phyloP scores from a whole-genome alignment of 2,113 vertebrate species.

The Rallus limicola region DNA sequence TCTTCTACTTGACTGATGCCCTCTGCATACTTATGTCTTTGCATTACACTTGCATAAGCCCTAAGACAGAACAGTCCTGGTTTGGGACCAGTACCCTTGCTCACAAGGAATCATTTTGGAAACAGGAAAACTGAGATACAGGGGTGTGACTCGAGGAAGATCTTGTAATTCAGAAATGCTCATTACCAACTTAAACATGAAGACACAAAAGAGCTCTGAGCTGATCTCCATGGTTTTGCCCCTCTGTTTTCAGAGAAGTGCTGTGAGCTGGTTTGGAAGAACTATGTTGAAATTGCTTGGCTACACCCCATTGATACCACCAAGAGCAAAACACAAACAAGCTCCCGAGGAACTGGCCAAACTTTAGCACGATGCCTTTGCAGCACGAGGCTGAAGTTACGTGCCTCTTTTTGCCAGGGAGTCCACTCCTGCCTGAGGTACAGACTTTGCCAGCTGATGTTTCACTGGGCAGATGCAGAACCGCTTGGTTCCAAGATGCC shows the following conservation, averaged over 20 bases:
- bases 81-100: background rate
- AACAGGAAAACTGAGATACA: background rate
- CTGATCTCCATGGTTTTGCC: background rate
- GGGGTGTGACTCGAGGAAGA: background rate
- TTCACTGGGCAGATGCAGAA: background rate
- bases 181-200: background rate
- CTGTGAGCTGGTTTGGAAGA: background rate
- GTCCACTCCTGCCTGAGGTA: background rate
- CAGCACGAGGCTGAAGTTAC: background rate
- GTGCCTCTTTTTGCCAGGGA: background rate
- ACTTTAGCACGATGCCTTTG: background rate
- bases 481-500: background rate
- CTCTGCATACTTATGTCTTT: background rate
- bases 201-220: background rate
- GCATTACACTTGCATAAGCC: background rate
- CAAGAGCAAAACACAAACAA: background rate
- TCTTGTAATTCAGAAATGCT: background rate
- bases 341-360: background rate
- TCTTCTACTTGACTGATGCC: fast-evolving
- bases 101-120: background rate
- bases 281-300: background rate
- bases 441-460: background rate
- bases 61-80: background rate
- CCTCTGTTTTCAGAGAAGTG: background rate
- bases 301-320: background rate